A percentile compares a stretch with the other conserved stretches of the same genome.
phyloP scores from a whole-genome alignment of 2,797 vertebrate genomes.

The Zalophus californianus region DNA sequence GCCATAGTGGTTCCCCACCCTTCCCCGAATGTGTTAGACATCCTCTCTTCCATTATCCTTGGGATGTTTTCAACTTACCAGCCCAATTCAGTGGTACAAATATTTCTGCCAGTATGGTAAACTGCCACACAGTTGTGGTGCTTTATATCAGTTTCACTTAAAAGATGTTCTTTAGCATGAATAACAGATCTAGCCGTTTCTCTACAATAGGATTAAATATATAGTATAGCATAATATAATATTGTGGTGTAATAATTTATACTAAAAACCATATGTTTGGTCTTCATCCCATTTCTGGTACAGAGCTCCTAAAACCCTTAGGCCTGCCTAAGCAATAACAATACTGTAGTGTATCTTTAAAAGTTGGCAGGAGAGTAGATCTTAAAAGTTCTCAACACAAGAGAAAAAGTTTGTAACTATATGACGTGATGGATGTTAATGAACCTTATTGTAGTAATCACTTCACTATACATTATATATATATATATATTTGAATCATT shows the following conservation, averaged over 20 bases:
- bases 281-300: neutral
- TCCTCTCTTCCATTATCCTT: neutral
- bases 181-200: neutral
- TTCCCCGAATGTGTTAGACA: neutral
- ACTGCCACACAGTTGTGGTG: neutral
- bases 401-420: neutral
- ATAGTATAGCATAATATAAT: neutral
- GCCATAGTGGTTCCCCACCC: neutral
- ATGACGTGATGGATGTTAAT: neutral
- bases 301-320: neutral
- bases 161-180: neutral
- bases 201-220: neutral
- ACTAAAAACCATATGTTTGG: neutral
- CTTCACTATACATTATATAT: neutral
- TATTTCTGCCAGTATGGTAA: neutral
- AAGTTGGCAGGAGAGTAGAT: neutral
- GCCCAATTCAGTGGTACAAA: neutral
- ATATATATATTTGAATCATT: neutral
- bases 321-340: neutral
- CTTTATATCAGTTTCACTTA: constrained; percentile 14
- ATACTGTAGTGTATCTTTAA: neutral
- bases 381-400: neutral
- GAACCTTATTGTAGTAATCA: neutral
- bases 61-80: neutral
- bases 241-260: neutral